These are phyloP conservation scores for Stigmatopora nigra DNA, from an alignment of 2,113 vertebrate species.

Conservation along the genomic window DNA sequence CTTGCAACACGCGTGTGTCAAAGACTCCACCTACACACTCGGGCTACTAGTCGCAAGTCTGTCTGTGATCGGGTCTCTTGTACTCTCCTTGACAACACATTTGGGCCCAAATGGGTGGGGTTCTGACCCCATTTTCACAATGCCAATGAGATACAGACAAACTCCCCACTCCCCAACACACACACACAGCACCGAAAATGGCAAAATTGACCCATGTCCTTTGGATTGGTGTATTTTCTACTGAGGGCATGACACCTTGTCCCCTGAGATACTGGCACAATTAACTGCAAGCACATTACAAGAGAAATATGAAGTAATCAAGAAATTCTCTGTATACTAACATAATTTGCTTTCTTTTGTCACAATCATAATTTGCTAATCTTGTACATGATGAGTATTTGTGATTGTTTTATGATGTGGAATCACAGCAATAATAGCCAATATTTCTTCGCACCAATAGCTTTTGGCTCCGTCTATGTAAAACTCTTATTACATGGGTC, in stretches of 20 bases:
- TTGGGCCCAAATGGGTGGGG: conserved; percentile 50
- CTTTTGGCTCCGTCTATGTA: neutral
- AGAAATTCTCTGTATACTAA: neutral
- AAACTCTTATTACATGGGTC: no score
- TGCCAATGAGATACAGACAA: conserved; percentile 21
- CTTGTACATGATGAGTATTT: neutral
- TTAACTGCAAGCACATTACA: conserved; percentile 32
- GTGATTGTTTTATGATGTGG: neutral
- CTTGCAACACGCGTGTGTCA: conserved; percentile 44
- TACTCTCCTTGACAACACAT: conserved; percentile 22
- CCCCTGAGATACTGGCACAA: conserved; percentile 51
- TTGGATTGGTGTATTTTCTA: conserved; percentile 34
- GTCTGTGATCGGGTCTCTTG: conserved; percentile 20
- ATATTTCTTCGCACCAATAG: neutral
- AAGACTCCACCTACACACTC: conserved; percentile 43
- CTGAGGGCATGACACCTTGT: conserved; percentile 44
- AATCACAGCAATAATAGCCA: neutral
- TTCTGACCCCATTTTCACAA: conserved; percentile 49
- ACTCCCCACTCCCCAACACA: neutral
- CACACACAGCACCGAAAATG: conserved; percentile 22
- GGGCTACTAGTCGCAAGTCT: conserved; percentile 12
- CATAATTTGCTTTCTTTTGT: conserved; percentile 25
- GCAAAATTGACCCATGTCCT: conserved; percentile 54
- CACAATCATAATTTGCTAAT: neutral
- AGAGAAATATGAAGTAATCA: conserved; percentile 39